Conservation (phyloP, 2,113 vertebrate genomes). For the Menura novaehollandiae region DNA sequence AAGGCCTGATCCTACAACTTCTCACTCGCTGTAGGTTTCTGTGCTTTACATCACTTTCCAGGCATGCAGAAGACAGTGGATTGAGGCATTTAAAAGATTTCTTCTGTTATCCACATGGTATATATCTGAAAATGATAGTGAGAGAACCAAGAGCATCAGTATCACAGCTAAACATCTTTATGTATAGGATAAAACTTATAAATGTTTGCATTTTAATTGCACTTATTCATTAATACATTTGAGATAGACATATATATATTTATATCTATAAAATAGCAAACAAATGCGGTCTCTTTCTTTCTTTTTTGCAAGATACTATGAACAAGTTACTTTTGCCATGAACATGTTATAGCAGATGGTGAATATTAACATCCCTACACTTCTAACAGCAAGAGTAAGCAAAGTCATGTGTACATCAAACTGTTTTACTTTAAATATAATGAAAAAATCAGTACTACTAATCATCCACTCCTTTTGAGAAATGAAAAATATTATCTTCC, state of each 20-base stretch:
- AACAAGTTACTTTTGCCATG: neutral
- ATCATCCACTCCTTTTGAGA: neutral
- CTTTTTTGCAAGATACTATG: neutral
- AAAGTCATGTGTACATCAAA: neutral
- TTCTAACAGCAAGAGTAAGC: neutral
- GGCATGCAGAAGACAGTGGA: neutral
- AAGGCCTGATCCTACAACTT: neutral
- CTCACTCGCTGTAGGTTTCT: neutral
- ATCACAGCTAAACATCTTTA: neutral
- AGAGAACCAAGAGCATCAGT: neutral
- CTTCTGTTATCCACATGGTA: neutral
- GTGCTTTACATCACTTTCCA: neutral
- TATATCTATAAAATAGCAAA: neutral
- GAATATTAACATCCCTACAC: neutral
- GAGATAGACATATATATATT: neutral
- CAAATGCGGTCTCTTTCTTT: neutral
- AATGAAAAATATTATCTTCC: neutral
- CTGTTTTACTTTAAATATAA: neutral
- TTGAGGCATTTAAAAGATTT: neutral
- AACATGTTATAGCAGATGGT: neutral
- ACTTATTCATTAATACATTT: neutral
- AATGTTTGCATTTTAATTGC: neutral
- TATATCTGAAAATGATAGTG: neutral
- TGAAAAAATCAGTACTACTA: neutral
- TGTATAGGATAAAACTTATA: neutral